Conservation (phyloP, 1,140 invertebrate species). For the Stegodyphus mimosarum region DNA sequence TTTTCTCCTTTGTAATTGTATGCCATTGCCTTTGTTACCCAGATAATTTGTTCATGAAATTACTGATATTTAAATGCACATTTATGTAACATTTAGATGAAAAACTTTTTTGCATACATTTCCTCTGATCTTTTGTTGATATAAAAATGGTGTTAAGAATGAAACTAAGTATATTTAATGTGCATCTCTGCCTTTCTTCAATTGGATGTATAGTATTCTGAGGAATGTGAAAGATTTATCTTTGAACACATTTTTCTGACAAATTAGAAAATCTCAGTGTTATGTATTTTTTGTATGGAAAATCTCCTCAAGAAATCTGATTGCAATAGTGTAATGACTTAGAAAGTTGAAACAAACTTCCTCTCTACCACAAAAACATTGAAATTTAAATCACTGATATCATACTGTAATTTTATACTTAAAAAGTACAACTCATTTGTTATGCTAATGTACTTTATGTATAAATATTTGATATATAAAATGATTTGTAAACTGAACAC, state of each 20-base stretch:
- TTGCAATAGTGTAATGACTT: background rate
- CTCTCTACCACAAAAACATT: background rate
- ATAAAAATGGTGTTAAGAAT: no score
- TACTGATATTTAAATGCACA: no score
- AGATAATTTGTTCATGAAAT: no score
- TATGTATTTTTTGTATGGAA: background rate
- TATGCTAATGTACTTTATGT: slow-evolving; percentile 34
- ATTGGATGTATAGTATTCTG: no score
- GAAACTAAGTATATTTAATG: no score
- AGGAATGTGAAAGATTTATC: background rate
- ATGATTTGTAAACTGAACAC: background rate
- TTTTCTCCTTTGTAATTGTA: no score
- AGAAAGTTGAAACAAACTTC: background rate
- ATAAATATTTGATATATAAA: slow-evolving; percentile 36
- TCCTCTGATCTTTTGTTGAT: no score
- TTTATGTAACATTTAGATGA: no score
- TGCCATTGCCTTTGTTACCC: no score
- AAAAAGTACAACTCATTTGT: slow-evolving; percentile 46
- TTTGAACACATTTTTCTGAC: background rate
- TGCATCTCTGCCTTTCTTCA: no score
- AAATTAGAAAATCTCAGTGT: background rate
- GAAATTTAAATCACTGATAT: background rate
- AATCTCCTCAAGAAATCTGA: background rate
- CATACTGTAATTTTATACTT: slow-evolving; percentile 35
- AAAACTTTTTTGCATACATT: no score